Conservation (phyloP, 2,797 vertebrate species). For the Cossypha caffra region DNA sequence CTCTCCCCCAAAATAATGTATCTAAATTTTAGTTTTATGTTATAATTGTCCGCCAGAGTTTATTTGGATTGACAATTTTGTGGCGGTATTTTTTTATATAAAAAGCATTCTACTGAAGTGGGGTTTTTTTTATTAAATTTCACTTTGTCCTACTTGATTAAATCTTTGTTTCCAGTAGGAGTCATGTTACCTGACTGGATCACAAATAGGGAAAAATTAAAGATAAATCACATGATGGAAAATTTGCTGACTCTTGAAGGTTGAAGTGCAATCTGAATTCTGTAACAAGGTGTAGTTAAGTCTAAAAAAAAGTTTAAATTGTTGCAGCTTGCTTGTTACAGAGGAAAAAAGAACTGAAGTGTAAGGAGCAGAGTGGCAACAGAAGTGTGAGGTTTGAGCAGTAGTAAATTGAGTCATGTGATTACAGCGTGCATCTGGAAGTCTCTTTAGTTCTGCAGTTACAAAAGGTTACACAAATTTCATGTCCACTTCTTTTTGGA, state of each 20-base stretch:
- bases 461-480: background rate
- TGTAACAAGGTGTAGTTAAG: background rate
- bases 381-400: background rate
- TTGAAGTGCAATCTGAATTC: background rate
- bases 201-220: background rate
- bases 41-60: background rate
- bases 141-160: background rate
- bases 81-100: background rate
- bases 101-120: background rate
- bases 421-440: background rate
- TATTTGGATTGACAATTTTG: background rate
- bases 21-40: background rate
- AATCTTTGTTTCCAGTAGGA: background rate
- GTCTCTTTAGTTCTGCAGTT: background rate
- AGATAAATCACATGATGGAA: background rate
- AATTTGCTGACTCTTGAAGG: background rate
- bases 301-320: background rate
- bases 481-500: background rate
- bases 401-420: background rate
- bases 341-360: background rate
- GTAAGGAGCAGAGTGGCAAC: background rate
- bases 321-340: background rate
- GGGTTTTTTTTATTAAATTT: background rate
- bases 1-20: background rate
- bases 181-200: background rate